Conservation (phyloP, 1,140 invertebrate species). For the Adoxophyes honmai region DNA sequence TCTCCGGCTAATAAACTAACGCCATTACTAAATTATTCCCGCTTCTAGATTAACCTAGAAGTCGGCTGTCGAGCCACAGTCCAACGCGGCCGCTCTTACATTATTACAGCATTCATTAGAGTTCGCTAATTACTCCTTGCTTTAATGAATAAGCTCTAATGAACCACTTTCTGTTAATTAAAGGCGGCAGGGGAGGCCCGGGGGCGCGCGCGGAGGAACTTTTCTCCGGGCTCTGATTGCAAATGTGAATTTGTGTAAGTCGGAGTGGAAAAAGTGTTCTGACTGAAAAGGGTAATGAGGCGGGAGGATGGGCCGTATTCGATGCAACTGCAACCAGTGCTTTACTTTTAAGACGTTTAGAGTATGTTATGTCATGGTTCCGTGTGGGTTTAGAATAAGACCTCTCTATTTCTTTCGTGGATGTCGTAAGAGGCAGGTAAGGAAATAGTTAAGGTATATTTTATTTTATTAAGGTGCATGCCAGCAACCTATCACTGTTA, state of each 20-base stretch:
- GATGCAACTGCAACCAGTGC: slow-evolving; percentile 50
- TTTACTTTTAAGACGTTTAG: slow-evolving; percentile 46
- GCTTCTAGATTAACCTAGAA: slow-evolving; percentile 75
- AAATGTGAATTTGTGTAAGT: slow-evolving; percentile 77
- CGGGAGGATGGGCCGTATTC: slow-evolving; percentile 63
- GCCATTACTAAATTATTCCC: slow-evolving; percentile 74
- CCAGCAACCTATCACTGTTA: too few species aligned
- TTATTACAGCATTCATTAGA: slow-evolving; percentile 85
- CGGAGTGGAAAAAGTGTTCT: slow-evolving; percentile 69
- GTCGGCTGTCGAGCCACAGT: slow-evolving; percentile 54
- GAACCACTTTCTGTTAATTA: slow-evolving; percentile 92
- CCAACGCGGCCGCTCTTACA: slow-evolving; percentile 77
- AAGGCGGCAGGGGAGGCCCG: slow-evolving; percentile 77
- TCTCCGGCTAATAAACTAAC: slow-evolving; percentile 70
- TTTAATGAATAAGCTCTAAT: slow-evolving; percentile 92
- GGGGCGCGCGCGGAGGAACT: slow-evolving; percentile 45
- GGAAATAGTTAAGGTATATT: too few species aligned
- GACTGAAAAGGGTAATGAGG: slow-evolving; percentile 74
- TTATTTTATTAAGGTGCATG: too few species aligned
- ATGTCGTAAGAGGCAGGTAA: too few species aligned
- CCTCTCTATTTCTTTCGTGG: too few species aligned
- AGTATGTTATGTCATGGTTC: too few species aligned
- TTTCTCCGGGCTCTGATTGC: slow-evolving; percentile 75
- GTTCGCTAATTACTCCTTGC: slow-evolving; percentile 91
- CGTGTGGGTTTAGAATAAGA: too few species aligned